Percentiles rank a stretch among this genome's conserved stretches.
Conservation (phyloP, 2,113 vertebrate genomes). For the Oostethus manadensis region DNA sequence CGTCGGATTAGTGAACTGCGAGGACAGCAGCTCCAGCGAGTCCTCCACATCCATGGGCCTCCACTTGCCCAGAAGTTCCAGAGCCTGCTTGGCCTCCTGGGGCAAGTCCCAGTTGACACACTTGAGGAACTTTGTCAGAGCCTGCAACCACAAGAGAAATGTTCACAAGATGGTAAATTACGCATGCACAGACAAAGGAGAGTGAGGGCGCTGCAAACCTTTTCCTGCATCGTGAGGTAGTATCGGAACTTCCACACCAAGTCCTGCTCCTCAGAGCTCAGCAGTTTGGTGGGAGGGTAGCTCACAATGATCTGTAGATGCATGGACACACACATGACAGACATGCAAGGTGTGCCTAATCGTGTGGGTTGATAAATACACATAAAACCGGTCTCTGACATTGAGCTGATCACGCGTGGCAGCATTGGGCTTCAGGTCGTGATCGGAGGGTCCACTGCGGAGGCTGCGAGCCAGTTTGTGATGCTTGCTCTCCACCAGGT, state of each 20-base stretch:
- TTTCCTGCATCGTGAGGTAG: constrained; percentile 96
- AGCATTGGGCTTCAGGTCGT: constrained; percentile 97
- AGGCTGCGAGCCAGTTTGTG: constrained; percentile 97
- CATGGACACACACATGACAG: constrained; percentile 12
- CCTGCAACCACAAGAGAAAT: constrained; percentile 61
- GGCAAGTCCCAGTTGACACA: constrained; percentile 97
- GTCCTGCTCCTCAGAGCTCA: constrained; percentile 95
- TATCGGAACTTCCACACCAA: constrained; percentile 99
- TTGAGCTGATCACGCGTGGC: constrained; percentile 95
- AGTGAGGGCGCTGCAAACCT: constrained; percentile 64
- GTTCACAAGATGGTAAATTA: not conserved
- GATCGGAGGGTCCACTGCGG: constrained; percentile 93
- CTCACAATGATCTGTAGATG: constrained; percentile 88
- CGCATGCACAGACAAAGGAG: too few species aligned
- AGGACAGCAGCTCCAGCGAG: constrained; percentile 90
- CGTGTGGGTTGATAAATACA: too few species aligned
- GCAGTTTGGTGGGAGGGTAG: constrained; percentile 94
- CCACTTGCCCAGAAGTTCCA: constrained; percentile 95
- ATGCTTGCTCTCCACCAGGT: constrained; percentile 97
- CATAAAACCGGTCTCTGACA: constrained; percentile 64
- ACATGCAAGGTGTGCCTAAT: too few species aligned
- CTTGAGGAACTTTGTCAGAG: constrained; percentile 96
- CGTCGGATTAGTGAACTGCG: constrained; percentile 89
- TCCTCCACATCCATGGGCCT: constrained; percentile 99
- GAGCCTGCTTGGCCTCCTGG: constrained; percentile 93